phyloP scores from a whole-genome alignment of 1,140 invertebrate genomes.

The Sitobion miscanthi region DNA sequence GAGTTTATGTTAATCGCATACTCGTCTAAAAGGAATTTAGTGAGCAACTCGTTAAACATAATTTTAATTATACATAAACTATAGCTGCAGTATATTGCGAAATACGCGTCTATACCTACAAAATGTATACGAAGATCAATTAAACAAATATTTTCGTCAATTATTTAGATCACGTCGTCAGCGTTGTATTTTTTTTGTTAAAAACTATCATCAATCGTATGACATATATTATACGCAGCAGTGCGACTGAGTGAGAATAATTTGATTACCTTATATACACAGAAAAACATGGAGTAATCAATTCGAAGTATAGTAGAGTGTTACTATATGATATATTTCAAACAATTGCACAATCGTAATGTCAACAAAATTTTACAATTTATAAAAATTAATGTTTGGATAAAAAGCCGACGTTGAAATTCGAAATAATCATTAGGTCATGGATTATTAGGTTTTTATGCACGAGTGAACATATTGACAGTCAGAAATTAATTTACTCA shows the following conservation, averaged over 20 bases:
- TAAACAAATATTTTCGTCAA: background rate
- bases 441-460: slow-evolving; percentile 12
- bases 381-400: slow-evolving; percentile 7
- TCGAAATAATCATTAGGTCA: slow-evolving; percentile 20
- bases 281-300: background rate
- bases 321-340: background rate
- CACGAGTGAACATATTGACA: background rate
- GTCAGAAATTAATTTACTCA: slow-evolving; percentile 3
- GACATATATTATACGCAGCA: background rate
- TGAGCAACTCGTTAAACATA: background rate
- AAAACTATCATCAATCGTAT: background rate
- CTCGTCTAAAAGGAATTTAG: background rate
- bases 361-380: background rate
- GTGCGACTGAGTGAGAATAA: background rate
- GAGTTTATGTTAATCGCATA: background rate
- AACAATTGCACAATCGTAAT: slow-evolving; percentile 7
- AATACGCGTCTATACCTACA: background rate
- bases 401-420: background rate
- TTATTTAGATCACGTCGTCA: background rate
- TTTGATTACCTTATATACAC: background rate
- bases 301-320: background rate
- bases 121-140: background rate
- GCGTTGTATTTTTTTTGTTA: background rate
- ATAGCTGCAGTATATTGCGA: background rate
- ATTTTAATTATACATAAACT: background rate